These are phyloP conservation scores for Delphinapterus leucas DNA, from an alignment of 2,113 vertebrate genomes.

Conservation along the genomic window DNA sequence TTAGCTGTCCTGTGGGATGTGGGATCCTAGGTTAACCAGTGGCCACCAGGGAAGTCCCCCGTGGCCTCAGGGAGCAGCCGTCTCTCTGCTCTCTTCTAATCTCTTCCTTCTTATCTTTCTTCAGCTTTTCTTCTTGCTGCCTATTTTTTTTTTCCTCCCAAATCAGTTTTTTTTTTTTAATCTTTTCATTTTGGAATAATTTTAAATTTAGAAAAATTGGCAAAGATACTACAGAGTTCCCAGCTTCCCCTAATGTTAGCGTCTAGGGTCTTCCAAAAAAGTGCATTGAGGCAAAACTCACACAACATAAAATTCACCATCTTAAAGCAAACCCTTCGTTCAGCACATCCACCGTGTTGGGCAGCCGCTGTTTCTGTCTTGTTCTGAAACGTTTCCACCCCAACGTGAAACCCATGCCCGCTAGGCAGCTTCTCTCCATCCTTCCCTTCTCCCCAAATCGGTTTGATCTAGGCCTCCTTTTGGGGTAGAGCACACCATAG, in stretches of 20 bases:
- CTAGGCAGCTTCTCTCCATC: background rate
- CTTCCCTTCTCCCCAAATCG: background rate
- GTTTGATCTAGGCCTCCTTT: background rate
- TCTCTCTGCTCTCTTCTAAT: too few species aligned
- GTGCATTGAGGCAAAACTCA: background rate
- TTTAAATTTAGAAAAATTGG: background rate
- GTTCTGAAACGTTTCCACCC: too few species aligned
- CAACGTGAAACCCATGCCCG: too few species aligned
- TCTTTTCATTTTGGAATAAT: background rate
- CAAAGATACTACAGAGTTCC: background rate
- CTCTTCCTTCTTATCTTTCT: too few species aligned
- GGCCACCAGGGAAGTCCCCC: too few species aligned
- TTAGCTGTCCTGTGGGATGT: too few species aligned
- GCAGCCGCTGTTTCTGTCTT: background rate
- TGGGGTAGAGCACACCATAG: too few species aligned
- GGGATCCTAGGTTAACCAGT: too few species aligned
- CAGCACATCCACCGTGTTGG: rapidly evolving
- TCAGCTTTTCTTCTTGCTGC: too few species aligned
- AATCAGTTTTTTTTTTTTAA: too few species aligned
- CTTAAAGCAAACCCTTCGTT: background rate
- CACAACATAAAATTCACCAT: background rate
- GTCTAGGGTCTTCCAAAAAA: background rate
- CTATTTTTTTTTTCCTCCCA: too few species aligned
- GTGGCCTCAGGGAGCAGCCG: rapidly evolving
- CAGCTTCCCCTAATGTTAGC: background rate